Evolutionary conservation across 2,113 vertebrate species (phyloP), one percentile per base, ranked within the genome.

Genomic region (Urocynchramus pylzowi): DNA sequence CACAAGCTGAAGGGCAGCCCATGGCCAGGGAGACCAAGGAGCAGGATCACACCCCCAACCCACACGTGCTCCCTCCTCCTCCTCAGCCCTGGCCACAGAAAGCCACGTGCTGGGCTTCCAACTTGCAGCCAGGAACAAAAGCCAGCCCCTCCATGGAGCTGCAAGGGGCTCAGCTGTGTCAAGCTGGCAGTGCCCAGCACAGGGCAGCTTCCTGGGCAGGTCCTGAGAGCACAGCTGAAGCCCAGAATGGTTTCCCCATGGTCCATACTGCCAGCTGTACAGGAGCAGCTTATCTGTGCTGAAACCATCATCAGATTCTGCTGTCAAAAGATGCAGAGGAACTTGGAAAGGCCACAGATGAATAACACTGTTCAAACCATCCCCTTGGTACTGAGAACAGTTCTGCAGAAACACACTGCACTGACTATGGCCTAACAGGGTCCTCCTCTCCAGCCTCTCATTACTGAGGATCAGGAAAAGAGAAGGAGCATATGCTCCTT

Each of bases 71-170:
- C 19, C 33, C 9, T 65, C 30, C 59, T 50, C 12, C n/a, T 73
- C n/a, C 71, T 65, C 63, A 71, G 47, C 31, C 18, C 42, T 27
- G 33, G 54, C 9, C 7, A 2, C 56, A 33, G 52, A 28, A n/a
- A 61, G 28, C 16, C 44, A 2, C 1, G 0, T 10, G 31, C 24
- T 35, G 47, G 42, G 42, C 31, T 59, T 35, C 35, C 45, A 30
- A 6, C 35, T 5, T 28, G 14, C 27, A 16, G 10, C 0, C 7
- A 56, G 61, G 50, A 64, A 35, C 35, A 59, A 71, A 53, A 35
- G n/a, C 11, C n/a, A 41, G 37, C n/a, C 59, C 13, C 39, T 37
- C 33, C 2, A 1, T 2, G 45, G 84, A 47, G 41, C 85, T 73
- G 59, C 44, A 16, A 17, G 3, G 56, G 49, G 44, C 33, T 37